Conservation (phyloP, 2,888 invertebrate species). For the Smittia sp. region DNA sequence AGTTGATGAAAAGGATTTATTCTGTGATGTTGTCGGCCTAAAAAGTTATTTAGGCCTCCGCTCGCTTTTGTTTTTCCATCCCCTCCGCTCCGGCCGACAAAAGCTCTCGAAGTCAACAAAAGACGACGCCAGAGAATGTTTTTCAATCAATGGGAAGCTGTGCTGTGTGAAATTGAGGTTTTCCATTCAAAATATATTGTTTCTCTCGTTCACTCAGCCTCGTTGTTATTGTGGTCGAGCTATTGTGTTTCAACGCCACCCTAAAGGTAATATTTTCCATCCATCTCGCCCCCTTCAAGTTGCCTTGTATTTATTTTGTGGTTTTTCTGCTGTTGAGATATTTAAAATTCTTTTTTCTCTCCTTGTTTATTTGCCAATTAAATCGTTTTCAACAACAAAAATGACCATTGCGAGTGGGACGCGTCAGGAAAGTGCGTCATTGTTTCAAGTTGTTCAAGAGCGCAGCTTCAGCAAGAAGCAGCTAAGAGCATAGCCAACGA, state of each 20-base stretch:
- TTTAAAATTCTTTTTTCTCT: background rate
- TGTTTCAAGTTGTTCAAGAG: no score
- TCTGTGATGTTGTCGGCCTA: background rate
- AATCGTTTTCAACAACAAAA: slow-evolving; percentile 11
- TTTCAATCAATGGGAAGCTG: slow-evolving; percentile 23
- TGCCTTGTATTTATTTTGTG: slow-evolving; percentile 6
- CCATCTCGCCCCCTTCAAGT: background rate
- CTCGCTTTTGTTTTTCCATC: background rate
- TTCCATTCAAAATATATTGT: slow-evolving; percentile 40
- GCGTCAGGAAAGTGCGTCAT: no score
- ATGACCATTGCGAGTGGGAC: background rate
- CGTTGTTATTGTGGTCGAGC: slow-evolving; percentile 4
- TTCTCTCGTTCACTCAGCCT: background rate
- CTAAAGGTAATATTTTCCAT: slow-evolving; percentile 23
- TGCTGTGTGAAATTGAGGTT: slow-evolving; percentile 29
- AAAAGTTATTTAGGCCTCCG: background rate
- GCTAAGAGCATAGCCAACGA: no score
- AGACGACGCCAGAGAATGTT: slow-evolving; percentile 2
- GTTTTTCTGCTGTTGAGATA: slow-evolving; percentile 21
- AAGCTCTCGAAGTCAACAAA: slow-evolving; percentile 11
- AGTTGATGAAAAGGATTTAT: slow-evolving; percentile 10
- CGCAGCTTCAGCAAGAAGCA: no score
- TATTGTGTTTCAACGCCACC: slow-evolving; percentile 9
- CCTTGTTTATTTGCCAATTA: slow-evolving; percentile 18
- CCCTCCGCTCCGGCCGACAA: background rate